Conservation (phyloP, 2,797 vertebrate genomes). For the Gouania willdenowi region DNA sequence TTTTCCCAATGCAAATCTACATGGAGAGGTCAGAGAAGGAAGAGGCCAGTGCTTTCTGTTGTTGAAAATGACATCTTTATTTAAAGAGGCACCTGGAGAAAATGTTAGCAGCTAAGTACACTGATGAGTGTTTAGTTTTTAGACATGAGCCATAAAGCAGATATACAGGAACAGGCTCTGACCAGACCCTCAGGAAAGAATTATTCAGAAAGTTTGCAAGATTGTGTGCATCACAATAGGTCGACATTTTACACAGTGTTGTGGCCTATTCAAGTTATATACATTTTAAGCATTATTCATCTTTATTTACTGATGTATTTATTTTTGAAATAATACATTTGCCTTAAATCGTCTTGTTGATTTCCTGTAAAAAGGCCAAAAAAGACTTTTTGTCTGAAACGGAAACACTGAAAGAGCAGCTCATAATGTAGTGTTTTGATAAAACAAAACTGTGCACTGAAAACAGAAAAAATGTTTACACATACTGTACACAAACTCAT, state of each 20-base stretch:
- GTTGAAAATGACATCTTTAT: slow-evolving; percentile 61
- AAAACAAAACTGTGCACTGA: slow-evolving; percentile 9
- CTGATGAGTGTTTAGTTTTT: slow-evolving; percentile 23
- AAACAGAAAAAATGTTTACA: slow-evolving; percentile 12
- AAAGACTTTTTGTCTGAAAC: too few species aligned
- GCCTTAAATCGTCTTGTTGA: too few species aligned
- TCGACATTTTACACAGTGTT: neutral
- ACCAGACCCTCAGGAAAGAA: neutral
- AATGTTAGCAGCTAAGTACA: slow-evolving; percentile 47
- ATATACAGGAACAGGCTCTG: neutral
- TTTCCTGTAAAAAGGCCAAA: too few species aligned
- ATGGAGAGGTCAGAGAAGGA: too few species aligned
- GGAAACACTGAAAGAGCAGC: neutral
- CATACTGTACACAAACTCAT: slow-evolving; percentile 27
- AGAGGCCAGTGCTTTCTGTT: too few species aligned
- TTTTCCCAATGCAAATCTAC: slow-evolving; percentile 1
- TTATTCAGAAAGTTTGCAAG: neutral
- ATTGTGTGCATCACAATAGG: neutral
- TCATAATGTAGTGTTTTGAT: neutral
- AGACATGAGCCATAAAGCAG: slow-evolving; percentile 4
- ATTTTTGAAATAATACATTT: slow-evolving; percentile 6
- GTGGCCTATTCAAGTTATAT: neutral
- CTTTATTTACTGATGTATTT: neutral
- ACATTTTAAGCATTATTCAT: neutral
- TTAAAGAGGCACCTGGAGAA: slow-evolving; percentile 54